Evolutionary conservation across 2,888 invertebrate species (phyloP), one percentile per base, ranked within the genome.

Genomic region (Lacanobia wlatinum): DNA sequence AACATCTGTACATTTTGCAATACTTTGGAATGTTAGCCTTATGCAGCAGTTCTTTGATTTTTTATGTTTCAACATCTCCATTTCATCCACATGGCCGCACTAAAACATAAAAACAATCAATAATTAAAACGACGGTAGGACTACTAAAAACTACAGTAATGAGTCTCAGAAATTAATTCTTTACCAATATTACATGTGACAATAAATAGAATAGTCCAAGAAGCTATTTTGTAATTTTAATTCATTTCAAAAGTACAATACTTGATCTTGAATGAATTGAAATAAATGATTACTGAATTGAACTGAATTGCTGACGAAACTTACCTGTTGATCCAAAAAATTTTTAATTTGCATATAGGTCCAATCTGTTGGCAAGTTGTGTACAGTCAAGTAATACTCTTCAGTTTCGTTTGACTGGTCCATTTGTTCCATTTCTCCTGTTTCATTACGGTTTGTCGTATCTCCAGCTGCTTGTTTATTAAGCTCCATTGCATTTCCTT

Each of bases 41-140:
- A 89, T 83, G 0, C 67, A 55, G 9, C 53, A 73, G 40, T 12
- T 60, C 16, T 77, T 58, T 28, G 63, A 64, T 43, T 76, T 67
- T 7, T 75, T 76, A 48, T 86, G 80, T 43, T 87, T 85, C 14
- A 88, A 59, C 72, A 87, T 83, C 68, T 89, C 84, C 28, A 91
- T 80, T 58, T 86, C 86, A 61, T 88, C 87, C 6, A 88, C 83
- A 48, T 83, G 87, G 9, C 88, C 88, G 64, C 88, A 89, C 92
- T 92, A 68, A 43, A 88, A 77, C n/a, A 86, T 34, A 58, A 28
- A 73, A 58, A 55, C n/a, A n/a, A n/a, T n/a, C n/a, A 46, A 14
- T 6, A 9, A 18, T 59, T 10, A 48, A 12, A 70, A 28, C n/a
- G n/a, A n/a, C n/a, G 6, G 2, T 23, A 53, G 2, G 23, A 53